Evolutionary conservation across 2,797 vertebrate species (phyloP).

Genomic region (Mus spretus): DNA sequence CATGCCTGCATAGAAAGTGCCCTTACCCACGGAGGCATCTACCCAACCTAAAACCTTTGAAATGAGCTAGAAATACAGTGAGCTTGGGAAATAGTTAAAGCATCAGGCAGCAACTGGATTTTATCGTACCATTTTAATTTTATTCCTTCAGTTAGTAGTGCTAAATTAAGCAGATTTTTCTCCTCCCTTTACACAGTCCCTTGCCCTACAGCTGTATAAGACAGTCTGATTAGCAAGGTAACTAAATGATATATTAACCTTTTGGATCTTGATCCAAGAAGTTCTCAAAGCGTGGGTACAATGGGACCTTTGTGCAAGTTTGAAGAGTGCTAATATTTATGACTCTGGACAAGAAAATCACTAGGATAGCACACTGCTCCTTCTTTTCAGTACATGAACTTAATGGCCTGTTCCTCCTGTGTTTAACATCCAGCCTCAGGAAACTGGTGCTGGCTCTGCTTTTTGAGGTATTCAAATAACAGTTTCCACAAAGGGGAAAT

Average conservation of each 20-base stretch:
- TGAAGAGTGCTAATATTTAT: constrained; percentile 80
- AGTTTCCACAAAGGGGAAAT: constrained; percentile 48
- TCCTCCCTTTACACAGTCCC: constrained; percentile 55
- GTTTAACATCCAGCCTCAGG: constrained; percentile 72
- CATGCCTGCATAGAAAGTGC: background rate
- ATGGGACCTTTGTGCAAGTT: constrained; percentile 66
- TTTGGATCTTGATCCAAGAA: constrained; percentile 70
- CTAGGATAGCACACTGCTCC: constrained; percentile 62
- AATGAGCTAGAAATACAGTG: constrained; percentile 59
- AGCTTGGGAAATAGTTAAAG: constrained; percentile 73
- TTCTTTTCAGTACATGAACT: constrained; percentile 71
- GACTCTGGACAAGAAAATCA: constrained; percentile 78
- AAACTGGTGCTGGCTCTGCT: constrained; percentile 48
- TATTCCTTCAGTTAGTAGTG: constrained; percentile 45
- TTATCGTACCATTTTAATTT: constrained; percentile 74
- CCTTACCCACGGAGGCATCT: background rate
- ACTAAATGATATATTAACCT: constrained; percentile 78
- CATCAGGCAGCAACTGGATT: constrained; percentile 64
- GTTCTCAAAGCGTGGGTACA: constrained; percentile 76
- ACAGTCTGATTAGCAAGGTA: constrained; percentile 62
- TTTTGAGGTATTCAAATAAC: constrained; percentile 71
- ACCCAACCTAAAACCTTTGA: background rate
- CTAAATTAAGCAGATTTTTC: constrained; percentile 64
- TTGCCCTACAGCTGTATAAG: constrained; percentile 60
- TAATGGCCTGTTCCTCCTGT: constrained; percentile 68